Base-by-base conservation (phyloP, 1,140 invertebrate genomes). In the Zaprionus kolodkinae region DNA sequence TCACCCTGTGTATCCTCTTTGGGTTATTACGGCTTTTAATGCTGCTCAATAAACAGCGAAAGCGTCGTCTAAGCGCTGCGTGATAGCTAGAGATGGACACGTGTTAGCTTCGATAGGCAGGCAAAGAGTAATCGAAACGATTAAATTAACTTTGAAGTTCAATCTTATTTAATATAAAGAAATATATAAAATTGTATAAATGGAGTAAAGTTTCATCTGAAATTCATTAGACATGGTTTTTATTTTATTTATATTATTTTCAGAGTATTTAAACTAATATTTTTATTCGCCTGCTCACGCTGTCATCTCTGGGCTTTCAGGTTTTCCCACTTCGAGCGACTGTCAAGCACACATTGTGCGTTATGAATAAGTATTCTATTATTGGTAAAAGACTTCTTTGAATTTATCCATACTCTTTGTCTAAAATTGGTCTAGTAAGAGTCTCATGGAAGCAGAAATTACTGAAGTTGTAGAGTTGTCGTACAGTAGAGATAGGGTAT, bases 341-440 rank as follows among this genome's bases (percentile, higher is more conserved):
- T 35, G 38, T 21, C 38, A 60, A 52, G n/a, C 40, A 15, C 36
- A 62, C 36, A 61, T 67, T 72, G 61, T 56, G 48, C 36, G 61
- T 61, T 15, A 36, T 61, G 61, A 54, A 70, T 76, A 36, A 63
- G 21, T 43, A 64, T 63, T 33, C 11, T 38, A 38, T 57, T 62
- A 40, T 52, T 62, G 35, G 12, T 36, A 9, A 13, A 12, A 43
- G 6, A 59, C 35, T 57, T 59, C 12, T 25, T 15, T 54, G 48
- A 3, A 45, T 45, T 15, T 45, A 1, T 7, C n/a, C 9, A 45
- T 15, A 15, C 40, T 45, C 6, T 9, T 45, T 45, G 40, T 45
- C n/a, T 45, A 15, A 1, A 45, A 45, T 15, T 15, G 3, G n/a
- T 9, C 3, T 15, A 1, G 15, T 9, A 45, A 45, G 40, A 15